Conservation (phyloP, 2,888 invertebrate genomes). For the Diabrotica balteata region DNA sequence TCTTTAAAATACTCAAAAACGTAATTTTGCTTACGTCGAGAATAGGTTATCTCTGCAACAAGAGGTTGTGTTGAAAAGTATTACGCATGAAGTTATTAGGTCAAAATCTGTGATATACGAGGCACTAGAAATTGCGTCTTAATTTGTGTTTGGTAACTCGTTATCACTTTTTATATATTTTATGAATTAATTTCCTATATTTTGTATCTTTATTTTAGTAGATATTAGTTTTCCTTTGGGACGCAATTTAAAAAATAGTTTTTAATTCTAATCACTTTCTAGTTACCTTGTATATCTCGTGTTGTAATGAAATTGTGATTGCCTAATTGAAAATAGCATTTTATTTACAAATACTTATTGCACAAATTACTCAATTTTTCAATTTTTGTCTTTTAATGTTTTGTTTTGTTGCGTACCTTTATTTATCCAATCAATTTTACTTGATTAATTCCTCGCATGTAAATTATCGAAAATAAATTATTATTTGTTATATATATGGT, state of each 20-base stretch:
- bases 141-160: not conserved
- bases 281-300: constrained; percentile 4
- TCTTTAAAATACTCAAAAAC: constrained; percentile 1
- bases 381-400: constrained; percentile 5
- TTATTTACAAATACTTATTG: not conserved
- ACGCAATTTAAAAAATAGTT: no score
- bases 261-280: not conserved
- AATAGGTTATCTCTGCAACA: no score
- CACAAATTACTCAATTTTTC: constrained; percentile 1
- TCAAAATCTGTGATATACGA: constrained; percentile 6
- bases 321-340: constrained; percentile 11
- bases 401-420: constrained; percentile 6
- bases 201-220: no score
- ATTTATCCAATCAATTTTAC: constrained; percentile 7
- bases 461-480: constrained; percentile 15
- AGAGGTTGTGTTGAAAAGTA: not conserved
- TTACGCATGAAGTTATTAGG: constrained; percentile 2
- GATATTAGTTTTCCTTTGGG: no score
- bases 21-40: not conserved
- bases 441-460: constrained; percentile 11
- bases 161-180: no score
- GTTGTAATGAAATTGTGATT: constrained; percentile 4
- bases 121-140: constrained; percentile 3
- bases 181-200: no score
- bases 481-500: constrained; percentile 9